Conservation (phyloP, 1,140 invertebrate species). For the Scaptomyza graminum region DNA sequence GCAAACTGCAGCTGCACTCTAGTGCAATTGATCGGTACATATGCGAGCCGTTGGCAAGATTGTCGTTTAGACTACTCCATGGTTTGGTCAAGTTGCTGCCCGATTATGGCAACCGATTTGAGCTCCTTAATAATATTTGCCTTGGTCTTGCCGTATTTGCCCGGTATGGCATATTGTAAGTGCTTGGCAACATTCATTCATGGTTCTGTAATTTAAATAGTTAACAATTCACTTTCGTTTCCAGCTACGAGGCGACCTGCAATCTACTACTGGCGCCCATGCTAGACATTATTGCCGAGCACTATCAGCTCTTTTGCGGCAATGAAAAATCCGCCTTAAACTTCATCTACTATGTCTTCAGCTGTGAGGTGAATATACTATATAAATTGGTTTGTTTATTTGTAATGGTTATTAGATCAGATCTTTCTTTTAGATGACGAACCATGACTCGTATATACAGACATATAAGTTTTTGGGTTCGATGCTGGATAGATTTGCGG, state of each 20-base stretch:
- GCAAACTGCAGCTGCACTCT: conserved; percentile 2
- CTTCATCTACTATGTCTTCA: conserved; percentile 44
- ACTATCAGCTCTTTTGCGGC: conserved; percentile 44
- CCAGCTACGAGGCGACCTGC: conserved; percentile 47
- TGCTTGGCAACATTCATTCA: neutral
- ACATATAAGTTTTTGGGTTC: conserved; percentile 39
- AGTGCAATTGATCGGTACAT: conserved; percentile 26
- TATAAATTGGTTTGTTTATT: too few relatives aligned
- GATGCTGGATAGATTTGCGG: conserved; percentile 41
- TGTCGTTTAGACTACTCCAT: conserved; percentile 52
- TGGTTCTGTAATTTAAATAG: neutral
- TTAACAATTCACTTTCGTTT: neutral
- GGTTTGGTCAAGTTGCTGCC: conserved; percentile 48
- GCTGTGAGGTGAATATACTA: conserved; percentile 19
- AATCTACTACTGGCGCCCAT: conserved; percentile 41
- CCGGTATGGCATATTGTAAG: conserved; percentile 63
- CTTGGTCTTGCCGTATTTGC: conserved; percentile 26
- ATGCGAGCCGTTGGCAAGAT: conserved; percentile 55
- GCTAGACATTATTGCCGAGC: conserved; percentile 47
- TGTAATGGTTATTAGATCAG: neutral
- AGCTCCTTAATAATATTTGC: conserved; percentile 38
- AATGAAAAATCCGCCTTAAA: conserved; percentile 28
- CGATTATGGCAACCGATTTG: neutral
- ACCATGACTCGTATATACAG: conserved; percentile 15
- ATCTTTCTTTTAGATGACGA: conserved; percentile 24